Percentiles rank a stretch among this genome's conserved stretches.
These are phyloP conservation scores for Phylloscopus trochiloides DNA, from an alignment of 2,113 vertebrate genomes.

Conservation along the genomic window DNA sequence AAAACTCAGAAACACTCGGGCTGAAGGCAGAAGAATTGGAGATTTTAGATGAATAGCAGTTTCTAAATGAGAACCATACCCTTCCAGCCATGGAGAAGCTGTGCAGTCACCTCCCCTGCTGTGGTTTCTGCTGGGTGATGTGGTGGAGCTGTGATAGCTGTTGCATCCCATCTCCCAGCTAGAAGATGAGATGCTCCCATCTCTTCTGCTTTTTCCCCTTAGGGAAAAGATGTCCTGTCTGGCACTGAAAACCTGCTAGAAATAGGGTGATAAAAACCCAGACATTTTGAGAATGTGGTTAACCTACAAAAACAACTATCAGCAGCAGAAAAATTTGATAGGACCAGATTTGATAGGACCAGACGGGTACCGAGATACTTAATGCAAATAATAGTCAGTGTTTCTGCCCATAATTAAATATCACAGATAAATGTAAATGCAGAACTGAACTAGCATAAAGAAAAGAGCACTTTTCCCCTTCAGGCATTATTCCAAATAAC, in stretches of 20 bases:
- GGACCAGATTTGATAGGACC: background rate
- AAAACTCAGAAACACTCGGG: constrained; percentile 14
- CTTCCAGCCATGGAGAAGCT: background rate
- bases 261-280: background rate
- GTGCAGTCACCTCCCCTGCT: background rate
- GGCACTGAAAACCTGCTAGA: background rate
- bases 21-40: background rate
- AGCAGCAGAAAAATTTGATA: background rate
- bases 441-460: background rate
- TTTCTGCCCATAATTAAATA: background rate
- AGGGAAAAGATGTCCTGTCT: background rate
- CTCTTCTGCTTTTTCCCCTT: background rate
- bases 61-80: constrained; percentile 49
- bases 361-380: background rate
- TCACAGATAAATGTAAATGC: background rate
- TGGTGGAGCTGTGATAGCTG: background rate
- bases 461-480: background rate
- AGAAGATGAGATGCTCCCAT: too few species aligned
- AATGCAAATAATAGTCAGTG: background rate
- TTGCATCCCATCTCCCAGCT: background rate
- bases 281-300: background rate
- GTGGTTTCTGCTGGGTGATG: background rate
- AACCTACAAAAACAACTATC: background rate
- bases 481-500: background rate
- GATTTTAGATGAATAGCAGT: background rate